Base-by-base conservation (phyloP, 2,888 invertebrate genomes). In the Gisinianus flammeolus region DNA sequence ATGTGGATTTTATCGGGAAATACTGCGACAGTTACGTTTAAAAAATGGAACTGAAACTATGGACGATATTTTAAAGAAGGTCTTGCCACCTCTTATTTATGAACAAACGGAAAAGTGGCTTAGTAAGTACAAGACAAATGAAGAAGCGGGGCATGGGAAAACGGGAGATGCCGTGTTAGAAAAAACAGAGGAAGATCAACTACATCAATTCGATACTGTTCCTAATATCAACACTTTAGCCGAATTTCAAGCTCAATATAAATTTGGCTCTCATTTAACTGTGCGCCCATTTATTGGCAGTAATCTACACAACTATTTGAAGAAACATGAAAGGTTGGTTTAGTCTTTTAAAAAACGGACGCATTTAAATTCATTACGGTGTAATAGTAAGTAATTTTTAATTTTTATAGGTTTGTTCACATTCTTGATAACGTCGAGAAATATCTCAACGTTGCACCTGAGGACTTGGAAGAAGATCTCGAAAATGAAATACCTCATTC, bases 1-100 rank as follows among this genome's bases (percentile, higher is more conserved):
- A 76, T 76, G 76, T 54, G n/a, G 8, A 10, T 69, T 76, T 58
- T 76, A 73, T 35, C 62, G 73, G 24, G 73, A 73, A 24, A 73
- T 73, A 73, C 62, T 73, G 26, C 33, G 35, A 35, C 73, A 73
- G 35, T 62, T 73, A 33, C 58, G 73, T 8, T 10, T 12, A 22
- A 24, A 35, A n/a, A 2, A 64, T 33, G 73, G 73, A n/a, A 24
- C 24, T 16, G 62, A 62, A 30, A 35, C 35, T 24, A 73, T 73
- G 35, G 73, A 73, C 64, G 73, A 62, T 58, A 64, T 22, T 62
- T 64, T 73, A 58, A 58, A 62, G 64, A 62, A 62, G n/a, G 26
- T 62, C 16, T 16, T 73, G 64, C 73, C 62, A 35, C 62, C 62
- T 24, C 28, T 22, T 16, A 24, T 35, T 10, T 62, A 73, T 62